phyloP scores from a whole-genome alignment of 2,888 invertebrate genomes.

The Brachyopa scutellaris region DNA sequence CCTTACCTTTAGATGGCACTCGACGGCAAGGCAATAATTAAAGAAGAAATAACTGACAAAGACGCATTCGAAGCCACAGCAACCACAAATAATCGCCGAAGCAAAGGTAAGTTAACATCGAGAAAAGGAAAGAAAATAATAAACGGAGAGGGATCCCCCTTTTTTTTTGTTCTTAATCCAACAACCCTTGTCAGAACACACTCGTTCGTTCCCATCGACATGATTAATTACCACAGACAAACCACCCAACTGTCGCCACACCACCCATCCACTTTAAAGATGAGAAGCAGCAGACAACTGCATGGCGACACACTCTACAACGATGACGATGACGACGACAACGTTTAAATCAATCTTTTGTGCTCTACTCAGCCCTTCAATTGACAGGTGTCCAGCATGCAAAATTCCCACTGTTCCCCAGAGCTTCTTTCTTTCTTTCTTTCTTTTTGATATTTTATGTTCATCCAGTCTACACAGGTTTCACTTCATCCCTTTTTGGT shows the following conservation, averaged over 20 bases:
- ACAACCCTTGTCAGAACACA: slow-evolving; percentile 62
- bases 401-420: slow-evolving; percentile 64
- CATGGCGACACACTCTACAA: neutral
- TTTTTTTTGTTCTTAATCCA: slow-evolving; percentile 19
- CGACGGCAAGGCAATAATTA: slow-evolving; percentile 85
- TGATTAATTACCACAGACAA: slow-evolving; percentile 71
- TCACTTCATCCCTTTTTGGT: slow-evolving; percentile 45
- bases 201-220: slow-evolving; percentile 66
- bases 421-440: slow-evolving; percentile 2
- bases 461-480: slow-evolving; percentile 6
- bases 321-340: neutral
- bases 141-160: slow-evolving; percentile 2
- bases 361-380: slow-evolving; percentile 46
- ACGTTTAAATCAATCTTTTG: slow-evolving; percentile 69
- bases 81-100: slow-evolving; percentile 76
- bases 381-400: slow-evolving; percentile 72
- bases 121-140: neutral
- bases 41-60: slow-evolving; percentile 85
- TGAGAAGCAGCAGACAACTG: slow-evolving; percentile 44
- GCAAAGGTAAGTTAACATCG: slow-evolving; percentile 76
- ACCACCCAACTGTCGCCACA: slow-evolving; percentile 31
- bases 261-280: slow-evolving; percentile 26
- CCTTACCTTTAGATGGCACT: slow-evolving; percentile 82
- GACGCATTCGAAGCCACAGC: slow-evolving; percentile 82
- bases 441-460: neutral